These are phyloP conservation scores for Chauna torquata DNA, from an alignment of 2,113 vertebrate genomes.

Conservation along the genomic window DNA sequence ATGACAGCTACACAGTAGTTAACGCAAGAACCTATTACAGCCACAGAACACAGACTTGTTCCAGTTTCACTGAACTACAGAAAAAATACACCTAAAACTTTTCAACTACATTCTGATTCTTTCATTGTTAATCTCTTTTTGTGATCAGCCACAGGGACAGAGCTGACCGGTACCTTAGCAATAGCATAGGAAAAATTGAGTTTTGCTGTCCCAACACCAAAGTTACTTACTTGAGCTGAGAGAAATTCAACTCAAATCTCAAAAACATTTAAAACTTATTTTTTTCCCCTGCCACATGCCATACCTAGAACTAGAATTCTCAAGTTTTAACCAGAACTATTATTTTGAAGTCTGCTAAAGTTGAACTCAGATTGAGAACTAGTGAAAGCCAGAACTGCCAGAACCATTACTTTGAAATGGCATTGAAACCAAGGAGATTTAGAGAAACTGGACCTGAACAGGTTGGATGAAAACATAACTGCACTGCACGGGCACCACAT, in stretches of 20 bases:
- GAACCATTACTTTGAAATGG: neutral
- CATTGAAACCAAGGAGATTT: neutral
- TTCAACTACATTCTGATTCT: neutral
- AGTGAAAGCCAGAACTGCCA: neutral
- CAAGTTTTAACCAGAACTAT: neutral
- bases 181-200: fast-evolving
- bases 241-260: neutral
- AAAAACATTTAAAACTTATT: neutral
- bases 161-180: neutral
- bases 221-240: neutral
- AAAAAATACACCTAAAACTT: neutral
- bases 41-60: fast-evolving
- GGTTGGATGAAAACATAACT: fast-evolving
- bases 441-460: neutral
- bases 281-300: neutral
- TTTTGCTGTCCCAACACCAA: neutral
- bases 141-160: neutral
- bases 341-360: neutral
- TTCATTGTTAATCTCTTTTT: neutral
- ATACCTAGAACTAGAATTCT: neutral
- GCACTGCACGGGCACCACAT: fast-evolving
- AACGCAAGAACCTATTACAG: fast-evolving
- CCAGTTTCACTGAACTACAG: neutral
- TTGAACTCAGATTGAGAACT: neutral
- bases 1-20: fast-evolving